Evolutionary conservation across 2,797 vertebrate species (phyloP), one percentile per base, ranked within the genome.

Genomic region (Microctenopoma stevenorrisi): DNA sequence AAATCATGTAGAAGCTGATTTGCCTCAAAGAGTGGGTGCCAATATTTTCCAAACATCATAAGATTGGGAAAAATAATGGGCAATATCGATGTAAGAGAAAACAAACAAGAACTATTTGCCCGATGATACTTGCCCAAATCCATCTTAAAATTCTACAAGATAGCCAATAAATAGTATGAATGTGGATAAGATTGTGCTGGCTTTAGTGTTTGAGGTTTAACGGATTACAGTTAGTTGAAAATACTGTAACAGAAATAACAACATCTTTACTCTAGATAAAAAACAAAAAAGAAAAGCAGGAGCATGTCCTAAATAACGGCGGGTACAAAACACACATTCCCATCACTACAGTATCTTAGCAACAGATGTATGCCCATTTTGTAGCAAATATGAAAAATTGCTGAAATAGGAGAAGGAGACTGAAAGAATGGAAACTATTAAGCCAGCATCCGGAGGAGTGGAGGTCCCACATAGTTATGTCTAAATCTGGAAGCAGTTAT

Each of bases 271-370:
- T 68, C 74, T 18, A 47, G 51, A 62, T 10, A 22, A 9, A 60
- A 58, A 54, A 64, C 33, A 60, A 54, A 30, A 68, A 53, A 50
- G n/a, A 53, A 58, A 72, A 55, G 43, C 64, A 64, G 33, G 37
- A 71, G 60, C 60, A 62, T 38, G 50, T 72, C 63, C 60, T 64
- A 79, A 84, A 76, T 46, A 62, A 79, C 38, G 70, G 28, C 5
- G 54, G 62, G 74, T 82, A 88, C 78, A 82, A 78, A 78, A 81
- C 61, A 57, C 48, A 83, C 60, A 64, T 67, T 57, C 75, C 75
- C 79, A 83, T 86, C 71, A 38, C 72, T 65, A 68, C 81, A 25
- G 89, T 93, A 81, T 86, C 91, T 91, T 92, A 92, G 92, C 90
- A 93, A 93, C 92, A 80, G 85, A 84, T 88, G 87, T 56, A 76